Conservation (phyloP, 2,888 invertebrate species). For the Cancer borealis region DNA sequence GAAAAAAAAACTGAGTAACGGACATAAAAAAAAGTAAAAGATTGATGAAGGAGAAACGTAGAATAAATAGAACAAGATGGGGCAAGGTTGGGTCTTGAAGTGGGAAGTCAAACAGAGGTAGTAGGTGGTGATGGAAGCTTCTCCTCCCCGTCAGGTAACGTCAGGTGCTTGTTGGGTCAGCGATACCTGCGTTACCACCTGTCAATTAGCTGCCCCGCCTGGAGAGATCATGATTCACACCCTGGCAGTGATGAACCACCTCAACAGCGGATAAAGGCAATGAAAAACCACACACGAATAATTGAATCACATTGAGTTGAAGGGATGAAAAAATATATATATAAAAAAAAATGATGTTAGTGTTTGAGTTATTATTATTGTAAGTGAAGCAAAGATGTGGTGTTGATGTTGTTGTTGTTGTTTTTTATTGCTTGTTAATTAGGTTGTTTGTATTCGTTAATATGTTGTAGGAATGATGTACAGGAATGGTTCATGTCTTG, state of each 20-base stretch:
- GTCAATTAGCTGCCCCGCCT: slow-evolving; percentile 4
- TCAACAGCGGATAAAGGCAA: not conserved
- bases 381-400: not conserved
- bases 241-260: slow-evolving; percentile 5
- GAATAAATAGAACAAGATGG: not conserved
- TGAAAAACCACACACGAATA: slow-evolving; percentile 12
- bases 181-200: not conserved
- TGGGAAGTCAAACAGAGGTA: not conserved
- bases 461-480: not conserved
- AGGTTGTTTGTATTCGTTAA: not conserved
- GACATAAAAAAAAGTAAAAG: not conserved
- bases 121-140: not conserved
- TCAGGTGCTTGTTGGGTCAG: not conserved
- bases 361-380: not conserved
- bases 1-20: not conserved
- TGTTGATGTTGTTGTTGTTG: not conserved
- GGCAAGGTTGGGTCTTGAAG: not conserved
- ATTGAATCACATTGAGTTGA: not conserved
- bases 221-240: slow-evolving; percentile 26
- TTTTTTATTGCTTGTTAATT: not conserved
- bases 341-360: not conserved
- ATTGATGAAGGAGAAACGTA: not conserved
- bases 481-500: not conserved
- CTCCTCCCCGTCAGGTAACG: not conserved
- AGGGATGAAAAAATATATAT: not conserved